A percentile compares a stretch with the other conserved stretches of the same genome.
These are phyloP conservation scores for Seladonia tumulorum DNA, from an alignment of 2,888 invertebrate genomes.

Conservation along the genomic window DNA sequence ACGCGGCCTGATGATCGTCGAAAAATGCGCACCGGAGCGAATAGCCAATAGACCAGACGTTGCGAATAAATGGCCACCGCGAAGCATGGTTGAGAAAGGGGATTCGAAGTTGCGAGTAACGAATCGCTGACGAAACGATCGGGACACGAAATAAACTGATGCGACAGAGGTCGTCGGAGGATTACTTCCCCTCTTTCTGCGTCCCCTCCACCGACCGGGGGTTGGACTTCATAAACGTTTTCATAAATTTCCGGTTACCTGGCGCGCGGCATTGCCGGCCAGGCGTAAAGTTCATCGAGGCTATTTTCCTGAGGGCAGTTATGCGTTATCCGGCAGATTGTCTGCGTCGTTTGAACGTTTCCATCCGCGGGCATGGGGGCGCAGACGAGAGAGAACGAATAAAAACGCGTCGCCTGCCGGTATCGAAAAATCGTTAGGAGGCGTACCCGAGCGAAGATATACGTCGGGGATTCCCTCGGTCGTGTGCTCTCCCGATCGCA, in stretches of 20 bases:
- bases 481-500: constrained; percentile 28
- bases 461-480: constrained; percentile 31
- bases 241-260: constrained; percentile 66
- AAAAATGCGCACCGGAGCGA: constrained; percentile 15
- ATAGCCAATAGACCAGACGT: constrained; percentile 10
- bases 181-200: constrained; percentile 45
- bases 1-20: constrained; percentile 9
- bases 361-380: constrained; percentile 47
- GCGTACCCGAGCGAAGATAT: constrained; percentile 64
- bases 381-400: constrained; percentile 54
- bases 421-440: constrained; percentile 74
- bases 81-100: not conserved
- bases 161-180: constrained; percentile 56
- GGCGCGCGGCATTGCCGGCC: constrained; percentile 27
- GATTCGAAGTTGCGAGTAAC: constrained; percentile 30
- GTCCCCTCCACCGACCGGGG: not conserved
- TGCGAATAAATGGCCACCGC: not conserved
- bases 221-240: constrained; percentile 72
- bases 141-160: constrained; percentile 38
- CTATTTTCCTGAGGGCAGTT: constrained; percentile 68
- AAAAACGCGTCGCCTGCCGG: constrained; percentile 71
- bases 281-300: constrained; percentile 62
- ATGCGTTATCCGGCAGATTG: constrained; percentile 72
- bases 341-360: constrained; percentile 67
- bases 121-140: constrained; percentile 62